Evolutionary conservation across 1,140 invertebrate species (phyloP).

Genomic region (Zelostemma sp.): DNA sequence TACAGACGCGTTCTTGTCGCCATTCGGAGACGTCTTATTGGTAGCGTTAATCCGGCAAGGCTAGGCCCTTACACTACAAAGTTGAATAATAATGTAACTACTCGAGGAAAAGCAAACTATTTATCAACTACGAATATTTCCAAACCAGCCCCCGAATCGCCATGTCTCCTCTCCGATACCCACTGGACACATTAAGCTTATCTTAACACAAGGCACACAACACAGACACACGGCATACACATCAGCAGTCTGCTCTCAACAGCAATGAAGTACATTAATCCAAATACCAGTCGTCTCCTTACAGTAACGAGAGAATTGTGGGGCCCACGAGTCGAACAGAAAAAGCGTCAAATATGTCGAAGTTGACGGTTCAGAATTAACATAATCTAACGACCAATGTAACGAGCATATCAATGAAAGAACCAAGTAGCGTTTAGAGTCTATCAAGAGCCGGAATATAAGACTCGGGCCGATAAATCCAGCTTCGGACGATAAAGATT

Average conservation of each 20-base stretch:
- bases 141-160: conserved; percentile 35
- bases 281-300: conserved; percentile 68
- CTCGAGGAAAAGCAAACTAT: conserved; percentile 29
- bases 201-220: conserved; percentile 36
- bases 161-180: conserved; percentile 43
- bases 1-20: conserved; percentile 9
- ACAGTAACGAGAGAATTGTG: conserved; percentile 53
- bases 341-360: not conserved
- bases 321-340: conserved; percentile 15
- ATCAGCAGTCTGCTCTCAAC: conserved; percentile 52
- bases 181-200: conserved; percentile 41
- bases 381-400: conserved; percentile 37
- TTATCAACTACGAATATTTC: conserved; percentile 22
- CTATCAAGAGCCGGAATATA: not conserved
- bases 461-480: not conserved
- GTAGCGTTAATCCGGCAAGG: conserved; percentile 35
- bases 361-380: not conserved
- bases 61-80: conserved; percentile 50
- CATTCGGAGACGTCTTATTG: conserved; percentile 20
- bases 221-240: conserved; percentile 40
- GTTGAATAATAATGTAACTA: conserved; percentile 39
- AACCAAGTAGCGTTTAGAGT: conserved; percentile 38
- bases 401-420: conserved; percentile 41
- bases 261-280: conserved; percentile 58
- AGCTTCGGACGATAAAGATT: not conserved